phyloP scores from a whole-genome alignment of 2,888 invertebrate species.

The Pandemis heparana region DNA sequence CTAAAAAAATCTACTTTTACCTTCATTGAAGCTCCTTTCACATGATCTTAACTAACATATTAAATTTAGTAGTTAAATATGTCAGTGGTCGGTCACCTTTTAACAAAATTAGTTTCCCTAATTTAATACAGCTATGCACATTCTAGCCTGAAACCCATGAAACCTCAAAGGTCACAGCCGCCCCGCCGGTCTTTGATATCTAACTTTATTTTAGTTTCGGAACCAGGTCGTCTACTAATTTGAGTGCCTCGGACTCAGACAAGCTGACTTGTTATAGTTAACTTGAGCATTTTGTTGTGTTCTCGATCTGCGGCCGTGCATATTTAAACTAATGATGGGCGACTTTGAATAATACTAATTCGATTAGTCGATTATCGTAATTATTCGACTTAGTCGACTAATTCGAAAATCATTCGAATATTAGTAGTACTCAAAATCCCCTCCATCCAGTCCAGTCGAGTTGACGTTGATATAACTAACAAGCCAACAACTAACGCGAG shows the following conservation, averaged over 20 bases:
- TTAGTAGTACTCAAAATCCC: too few relatives aligned
- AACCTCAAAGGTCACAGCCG: constrained; percentile 30
- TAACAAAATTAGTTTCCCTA: constrained; percentile 33
- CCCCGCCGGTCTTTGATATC: constrained; percentile 32
- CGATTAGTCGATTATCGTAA: too few relatives aligned
- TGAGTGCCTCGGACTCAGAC: constrained; percentile 56
- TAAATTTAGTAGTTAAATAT: neutral
- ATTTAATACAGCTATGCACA: constrained; percentile 36
- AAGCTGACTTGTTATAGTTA: constrained; percentile 47
- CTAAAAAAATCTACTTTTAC: neutral
- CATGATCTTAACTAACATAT: neutral
- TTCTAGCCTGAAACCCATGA: constrained; percentile 26
- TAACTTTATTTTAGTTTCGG: constrained; percentile 60
- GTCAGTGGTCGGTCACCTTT: constrained; percentile 22
- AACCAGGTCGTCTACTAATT: constrained; percentile 68
- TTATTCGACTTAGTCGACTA: too few relatives aligned
- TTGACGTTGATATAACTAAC: too few relatives aligned
- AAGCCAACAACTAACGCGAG: too few relatives aligned
- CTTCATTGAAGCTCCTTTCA: neutral
- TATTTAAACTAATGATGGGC: neutral
- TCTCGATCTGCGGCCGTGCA: neutral
- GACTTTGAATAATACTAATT: too few relatives aligned
- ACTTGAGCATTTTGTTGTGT: constrained; percentile 35
- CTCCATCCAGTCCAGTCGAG: too few relatives aligned
- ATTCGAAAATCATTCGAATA: too few relatives aligned